Evolutionary conservation across 2,888 invertebrate genomes (phyloP), one percentile per base, ranked within the genome.

Genomic region (Caenorhabditis sp.): DNA sequence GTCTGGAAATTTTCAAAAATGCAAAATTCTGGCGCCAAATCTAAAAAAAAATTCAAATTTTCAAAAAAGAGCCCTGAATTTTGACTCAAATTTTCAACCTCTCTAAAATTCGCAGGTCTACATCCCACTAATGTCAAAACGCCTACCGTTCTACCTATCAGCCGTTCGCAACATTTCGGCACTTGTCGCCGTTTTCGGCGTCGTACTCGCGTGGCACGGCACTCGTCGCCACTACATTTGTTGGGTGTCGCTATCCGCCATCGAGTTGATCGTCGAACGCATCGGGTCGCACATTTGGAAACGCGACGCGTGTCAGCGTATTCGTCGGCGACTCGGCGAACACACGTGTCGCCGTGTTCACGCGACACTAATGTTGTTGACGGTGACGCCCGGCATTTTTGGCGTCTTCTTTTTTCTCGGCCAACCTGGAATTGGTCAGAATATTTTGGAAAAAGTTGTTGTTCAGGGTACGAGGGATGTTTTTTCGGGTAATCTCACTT

Each of bases 161-260:
- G 51, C 67, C 50, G 8, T 76, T n/a, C 58, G 77, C 49, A 72
- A 73, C 21, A 62, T 85, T 2, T 66, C 67, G 31, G 80, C 84
- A 10, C 77, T 84, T 49, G 64, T 77, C 14, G 77, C 75, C 1
- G 85, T 84, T 1, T 86, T 86, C 36, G 64, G 68, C 26, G 80
- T 86, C 8, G 86, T 86, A 12, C 66, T 86, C 12, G 77, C 81
- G 4, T 86, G 86, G 86, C 86, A 86, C 62, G 86, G 86, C 23
- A 77, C 79, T 1, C 57, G 82, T n/a, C 61, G 62, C 10, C 83
- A 83, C 31, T 85, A 81, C 59, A 67, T 84, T 26, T 80, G 67
- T 17, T 86, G 86, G 86, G 86, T 86, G 8, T 61, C 62, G 0
- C 69, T 86, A 8, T 84, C 84, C 4, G 86, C 83, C 4, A 54